These are phyloP conservation scores for Dasyurus viverrinus DNA, from an alignment of 2,113 vertebrate genomes.

Conservation along the genomic window DNA sequence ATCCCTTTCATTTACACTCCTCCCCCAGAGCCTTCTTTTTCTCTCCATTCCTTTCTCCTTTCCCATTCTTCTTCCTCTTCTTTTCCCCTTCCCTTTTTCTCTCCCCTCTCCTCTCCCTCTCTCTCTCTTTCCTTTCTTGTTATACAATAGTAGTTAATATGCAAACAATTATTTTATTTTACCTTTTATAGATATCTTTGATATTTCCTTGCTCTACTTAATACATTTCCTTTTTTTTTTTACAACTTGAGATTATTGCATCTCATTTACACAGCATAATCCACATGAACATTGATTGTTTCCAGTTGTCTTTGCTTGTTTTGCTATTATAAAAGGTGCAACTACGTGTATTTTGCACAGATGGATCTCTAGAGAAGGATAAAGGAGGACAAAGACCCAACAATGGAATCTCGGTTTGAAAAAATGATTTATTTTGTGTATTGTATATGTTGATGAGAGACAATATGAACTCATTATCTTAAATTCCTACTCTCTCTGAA, in stretches of 20 bases:
- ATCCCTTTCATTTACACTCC: background rate
- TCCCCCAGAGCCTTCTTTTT: background rate
- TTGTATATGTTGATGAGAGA: background rate
- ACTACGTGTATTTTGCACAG: background rate
- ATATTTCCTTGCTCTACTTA: background rate
- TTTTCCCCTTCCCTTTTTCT: too few species aligned
- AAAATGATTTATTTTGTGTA: background rate
- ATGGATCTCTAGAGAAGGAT: background rate
- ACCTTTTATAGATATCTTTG: background rate
- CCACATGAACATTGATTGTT: background rate
- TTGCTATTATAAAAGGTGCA: background rate
- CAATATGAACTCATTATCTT: background rate
- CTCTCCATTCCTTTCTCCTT: background rate
- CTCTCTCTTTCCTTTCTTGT: background rate
- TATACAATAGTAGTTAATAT: background rate
- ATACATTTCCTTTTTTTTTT: background rate
- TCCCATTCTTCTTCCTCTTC: background rate
- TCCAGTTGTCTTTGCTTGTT: background rate
- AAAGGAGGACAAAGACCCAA: background rate
- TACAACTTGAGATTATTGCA: background rate
- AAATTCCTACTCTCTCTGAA: background rate
- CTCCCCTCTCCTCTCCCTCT: too few species aligned
- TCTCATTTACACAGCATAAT: background rate
- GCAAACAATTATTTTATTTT: background rate
- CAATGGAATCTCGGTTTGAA: background rate